These are phyloP conservation scores for Anoplolepis gracilipes DNA, from an alignment of 1,140 invertebrate genomes.

Conservation along the genomic window DNA sequence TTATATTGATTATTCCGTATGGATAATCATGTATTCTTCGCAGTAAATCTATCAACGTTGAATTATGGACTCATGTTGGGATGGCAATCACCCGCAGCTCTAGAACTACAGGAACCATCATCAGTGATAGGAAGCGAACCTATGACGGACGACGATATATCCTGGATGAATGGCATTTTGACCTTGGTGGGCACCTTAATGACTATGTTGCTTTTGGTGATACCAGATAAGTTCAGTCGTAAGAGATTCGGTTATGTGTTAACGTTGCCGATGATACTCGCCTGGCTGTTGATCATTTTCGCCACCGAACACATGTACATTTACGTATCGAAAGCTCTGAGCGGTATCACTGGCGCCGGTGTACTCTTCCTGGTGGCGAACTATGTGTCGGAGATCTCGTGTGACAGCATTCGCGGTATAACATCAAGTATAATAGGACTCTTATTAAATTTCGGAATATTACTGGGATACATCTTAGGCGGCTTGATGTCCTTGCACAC, in stretches of 20 bases:
- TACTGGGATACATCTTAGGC: slow-evolving; percentile 87
- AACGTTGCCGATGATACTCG: slow-evolving; percentile 69
- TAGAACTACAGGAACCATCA: slow-evolving; percentile 80
- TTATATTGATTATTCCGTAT: background rate
- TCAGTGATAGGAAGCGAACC: slow-evolving; percentile 80
- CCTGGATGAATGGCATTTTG: slow-evolving; percentile 84
- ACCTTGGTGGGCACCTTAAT: slow-evolving; percentile 79
- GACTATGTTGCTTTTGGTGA: slow-evolving; percentile 73
- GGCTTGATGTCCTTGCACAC: slow-evolving; percentile 84
- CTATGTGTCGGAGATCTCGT: slow-evolving; percentile 88
- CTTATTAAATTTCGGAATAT: slow-evolving; percentile 87
- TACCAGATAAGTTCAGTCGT: slow-evolving; percentile 82
- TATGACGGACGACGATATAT: slow-evolving; percentile 83
- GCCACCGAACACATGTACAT: slow-evolving; percentile 76
- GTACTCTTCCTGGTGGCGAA: slow-evolving; percentile 85
- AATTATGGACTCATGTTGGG: slow-evolving; percentile 85
- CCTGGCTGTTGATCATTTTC: slow-evolving; percentile 82
- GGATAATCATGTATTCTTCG: slow-evolving; percentile 40
- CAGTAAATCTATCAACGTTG: slow-evolving; percentile 86
- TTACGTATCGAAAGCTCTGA: slow-evolving; percentile 78
- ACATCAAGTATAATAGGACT: slow-evolving; percentile 86
- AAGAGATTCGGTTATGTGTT: slow-evolving; percentile 79
- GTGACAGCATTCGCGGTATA: slow-evolving; percentile 86
- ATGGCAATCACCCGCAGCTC: slow-evolving; percentile 86
- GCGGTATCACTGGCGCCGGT: slow-evolving; percentile 86